These are phyloP conservation scores for Trissonchulus latispiculum DNA, from an alignment of 2,888 invertebrate species.

Conservation along the genomic window DNA sequence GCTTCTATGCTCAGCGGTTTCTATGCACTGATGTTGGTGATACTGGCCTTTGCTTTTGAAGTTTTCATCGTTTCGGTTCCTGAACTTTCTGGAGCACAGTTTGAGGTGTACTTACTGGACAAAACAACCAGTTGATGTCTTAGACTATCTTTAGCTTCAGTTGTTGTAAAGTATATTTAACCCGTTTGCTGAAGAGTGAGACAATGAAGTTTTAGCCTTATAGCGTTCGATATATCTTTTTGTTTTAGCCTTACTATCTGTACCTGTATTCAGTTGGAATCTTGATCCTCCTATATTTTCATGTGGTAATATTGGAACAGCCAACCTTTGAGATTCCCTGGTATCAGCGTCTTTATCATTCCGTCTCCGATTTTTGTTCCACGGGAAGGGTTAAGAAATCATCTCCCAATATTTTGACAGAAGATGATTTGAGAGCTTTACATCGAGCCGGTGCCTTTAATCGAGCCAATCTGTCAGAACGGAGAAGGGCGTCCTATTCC, in stretches of 20 bases:
- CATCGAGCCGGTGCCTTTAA: not conserved
- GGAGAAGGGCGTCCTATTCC: slow-evolving; percentile 4
- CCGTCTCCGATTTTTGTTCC: no score
- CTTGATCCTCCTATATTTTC: slow-evolving; percentile 16
- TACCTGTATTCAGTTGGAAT: slow-evolving; percentile 22
- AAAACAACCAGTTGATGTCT: no score
- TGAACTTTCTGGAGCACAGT: no score
- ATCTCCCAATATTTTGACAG: not conserved
- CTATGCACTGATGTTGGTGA: slow-evolving; percentile 38
- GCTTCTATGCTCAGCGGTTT: slow-evolving; percentile 34
- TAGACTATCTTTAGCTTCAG: no score
- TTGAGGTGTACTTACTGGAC: no score
- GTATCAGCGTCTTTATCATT: not conserved
- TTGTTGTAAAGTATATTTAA: no score
- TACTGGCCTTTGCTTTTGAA: slow-evolving; percentile 38
- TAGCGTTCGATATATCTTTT: no score
- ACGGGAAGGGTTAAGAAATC: no score
- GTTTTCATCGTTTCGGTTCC: not conserved
- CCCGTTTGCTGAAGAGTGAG: no score
- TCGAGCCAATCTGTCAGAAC: not conserved
- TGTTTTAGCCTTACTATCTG: slow-evolving; percentile 26
- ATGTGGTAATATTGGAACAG: not conserved
- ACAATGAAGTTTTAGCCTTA: no score
- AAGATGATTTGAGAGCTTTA: not conserved
- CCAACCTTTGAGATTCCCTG: not conserved